Conservation (phyloP, 1,140 invertebrate genomes). For the Papilio helenus region DNA sequence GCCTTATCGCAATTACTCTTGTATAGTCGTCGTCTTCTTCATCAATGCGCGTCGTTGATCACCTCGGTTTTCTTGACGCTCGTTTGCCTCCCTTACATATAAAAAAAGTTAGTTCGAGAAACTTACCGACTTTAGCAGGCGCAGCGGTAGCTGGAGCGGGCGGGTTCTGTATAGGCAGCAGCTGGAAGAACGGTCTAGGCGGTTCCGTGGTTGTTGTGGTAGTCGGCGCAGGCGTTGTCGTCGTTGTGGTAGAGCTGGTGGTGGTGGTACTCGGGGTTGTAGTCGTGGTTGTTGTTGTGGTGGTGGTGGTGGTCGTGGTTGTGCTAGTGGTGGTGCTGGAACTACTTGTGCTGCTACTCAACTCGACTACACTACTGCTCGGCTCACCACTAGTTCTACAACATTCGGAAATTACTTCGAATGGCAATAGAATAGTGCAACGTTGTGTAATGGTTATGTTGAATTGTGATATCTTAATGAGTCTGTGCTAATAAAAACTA, state of each 20-base stretch:
- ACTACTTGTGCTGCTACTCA: constrained; percentile 54
- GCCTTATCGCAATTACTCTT: neutral
- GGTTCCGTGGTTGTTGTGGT: constrained; percentile 71
- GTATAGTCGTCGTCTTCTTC: too few species aligned
- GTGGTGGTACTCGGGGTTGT: constrained; percentile 82
- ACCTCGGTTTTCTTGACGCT: too few species aligned
- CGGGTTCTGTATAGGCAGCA: constrained; percentile 67
- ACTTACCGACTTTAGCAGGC: constrained; percentile 65
- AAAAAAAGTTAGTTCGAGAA: neutral
- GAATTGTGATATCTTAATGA: neutral
- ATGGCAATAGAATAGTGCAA: constrained; percentile 23
- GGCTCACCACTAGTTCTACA: constrained; percentile 55
- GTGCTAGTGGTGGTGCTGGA: constrained; percentile 49
- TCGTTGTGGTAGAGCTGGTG: constrained; percentile 72
- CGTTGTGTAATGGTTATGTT: neutral
- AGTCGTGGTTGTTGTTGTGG: constrained; percentile 70
- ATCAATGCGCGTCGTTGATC: too few species aligned
- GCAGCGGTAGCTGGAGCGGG: constrained; percentile 67
- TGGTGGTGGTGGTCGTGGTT: constrained; percentile 57
- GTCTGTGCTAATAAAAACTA: neutral
- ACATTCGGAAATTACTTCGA: constrained; percentile 44
- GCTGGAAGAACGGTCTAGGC: constrained; percentile 67
- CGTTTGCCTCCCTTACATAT: too few species aligned
- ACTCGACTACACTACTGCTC: constrained; percentile 56
- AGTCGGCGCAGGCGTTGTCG: constrained; percentile 68